phyloP scores from a whole-genome alignment of 1,140 invertebrate genomes.

The Babylonia areolata region DNA sequence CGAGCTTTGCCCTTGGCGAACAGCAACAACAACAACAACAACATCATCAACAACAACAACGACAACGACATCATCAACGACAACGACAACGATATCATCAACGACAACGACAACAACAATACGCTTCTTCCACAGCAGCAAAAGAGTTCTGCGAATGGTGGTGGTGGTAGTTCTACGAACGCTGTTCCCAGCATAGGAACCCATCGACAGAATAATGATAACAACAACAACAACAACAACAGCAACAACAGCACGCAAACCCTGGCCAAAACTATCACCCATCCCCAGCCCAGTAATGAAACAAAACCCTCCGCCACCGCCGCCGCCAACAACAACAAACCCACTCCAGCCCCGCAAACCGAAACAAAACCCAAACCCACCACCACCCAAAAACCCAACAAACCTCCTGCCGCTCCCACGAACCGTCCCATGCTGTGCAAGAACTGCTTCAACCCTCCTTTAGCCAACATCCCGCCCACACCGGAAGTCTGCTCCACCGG shows the following conservation, averaged over 20 bases:
- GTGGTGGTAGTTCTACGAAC: too few species aligned
- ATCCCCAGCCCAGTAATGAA: background rate
- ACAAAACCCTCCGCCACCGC: background rate
- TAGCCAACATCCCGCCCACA: background rate
- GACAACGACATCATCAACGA: too few species aligned
- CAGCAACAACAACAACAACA: background rate
- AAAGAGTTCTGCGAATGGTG: too few species aligned
- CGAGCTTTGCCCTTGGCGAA: background rate
- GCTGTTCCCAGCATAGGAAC: too few species aligned
- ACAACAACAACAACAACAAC: background rate
- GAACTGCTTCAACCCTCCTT: background rate
- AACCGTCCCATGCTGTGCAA: background rate
- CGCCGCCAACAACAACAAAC: too few species aligned
- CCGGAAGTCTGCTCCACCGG: background rate
- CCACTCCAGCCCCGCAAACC: background rate
- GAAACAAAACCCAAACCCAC: background rate
- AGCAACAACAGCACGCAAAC: too few species aligned
- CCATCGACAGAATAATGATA: too few species aligned
- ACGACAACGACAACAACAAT: too few species aligned
- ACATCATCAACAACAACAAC: too few species aligned
- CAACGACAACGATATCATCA: too few species aligned
- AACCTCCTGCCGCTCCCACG: background rate
- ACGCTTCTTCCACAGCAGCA: too few species aligned
- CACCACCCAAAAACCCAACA: background rate
- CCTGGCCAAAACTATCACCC: background rate